phyloP scores from a whole-genome alignment of 2,113 vertebrate species.

The Microcebus lehilahytsara region DNA sequence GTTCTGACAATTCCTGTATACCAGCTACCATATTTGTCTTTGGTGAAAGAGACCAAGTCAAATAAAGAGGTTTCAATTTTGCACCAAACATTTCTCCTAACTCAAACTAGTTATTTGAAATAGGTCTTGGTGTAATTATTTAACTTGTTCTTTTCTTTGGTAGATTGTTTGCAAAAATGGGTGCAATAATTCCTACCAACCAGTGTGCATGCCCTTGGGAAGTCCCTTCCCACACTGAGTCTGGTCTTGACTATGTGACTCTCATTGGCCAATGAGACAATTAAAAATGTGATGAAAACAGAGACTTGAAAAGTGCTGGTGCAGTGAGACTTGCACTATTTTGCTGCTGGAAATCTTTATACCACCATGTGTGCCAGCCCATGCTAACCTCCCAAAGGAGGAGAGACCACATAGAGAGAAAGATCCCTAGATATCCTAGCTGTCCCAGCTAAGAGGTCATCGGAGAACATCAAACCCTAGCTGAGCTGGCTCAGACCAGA shows the following conservation, averaged over 20 bases:
- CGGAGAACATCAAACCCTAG: not conserved
- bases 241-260: not conserved
- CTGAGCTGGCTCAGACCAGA: not conserved
- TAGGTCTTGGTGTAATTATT: not conserved
- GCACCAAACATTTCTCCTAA: not conserved
- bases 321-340: not conserved
- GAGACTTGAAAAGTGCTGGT: not conserved
- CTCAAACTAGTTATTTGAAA: not conserved
- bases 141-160: not conserved
- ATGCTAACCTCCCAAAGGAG: not conserved
- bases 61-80: not conserved
- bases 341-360: not conserved
- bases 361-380: not conserved
- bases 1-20: not conserved
- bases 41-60: not conserved
- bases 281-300: not conserved
- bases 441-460: not conserved
- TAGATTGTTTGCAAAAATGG: not conserved
- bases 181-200: not conserved
- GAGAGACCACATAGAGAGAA: not conserved
- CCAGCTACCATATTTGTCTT: not conserved
- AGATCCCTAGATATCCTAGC: not conserved
- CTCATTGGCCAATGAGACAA: no score
- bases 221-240: not conserved
- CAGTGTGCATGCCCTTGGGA: not conserved